Evolutionary conservation across 2,113 vertebrate species (phyloP).

Genomic region (Ivindomyrus marchei): DNA sequence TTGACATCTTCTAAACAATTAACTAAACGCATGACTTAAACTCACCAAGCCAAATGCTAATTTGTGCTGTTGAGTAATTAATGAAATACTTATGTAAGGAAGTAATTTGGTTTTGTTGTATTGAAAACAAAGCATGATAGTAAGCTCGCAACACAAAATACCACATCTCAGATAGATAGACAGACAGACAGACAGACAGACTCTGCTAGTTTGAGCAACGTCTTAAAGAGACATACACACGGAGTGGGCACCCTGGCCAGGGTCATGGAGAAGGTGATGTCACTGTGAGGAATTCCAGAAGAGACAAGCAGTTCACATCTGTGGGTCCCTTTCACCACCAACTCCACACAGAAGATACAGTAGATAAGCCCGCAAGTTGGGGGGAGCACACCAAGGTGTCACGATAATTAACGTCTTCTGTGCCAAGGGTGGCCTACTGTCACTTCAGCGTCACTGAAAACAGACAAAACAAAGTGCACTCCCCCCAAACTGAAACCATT

Average conservation of each 20-base stretch:
- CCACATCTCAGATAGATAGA: not conserved
- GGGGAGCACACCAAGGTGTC: not conserved
- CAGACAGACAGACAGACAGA: not conserved
- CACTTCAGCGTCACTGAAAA: not conserved
- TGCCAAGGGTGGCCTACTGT: not conserved
- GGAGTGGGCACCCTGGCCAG: not conserved
- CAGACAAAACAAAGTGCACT: not conserved
- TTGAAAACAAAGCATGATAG: not conserved
- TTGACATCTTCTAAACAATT: not conserved
- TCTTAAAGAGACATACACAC: conserved; percentile 2
- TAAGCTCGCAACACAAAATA: not conserved
- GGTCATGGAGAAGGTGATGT: not conserved
- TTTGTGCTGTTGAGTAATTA: not conserved
- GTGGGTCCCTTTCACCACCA: conserved; percentile 35
- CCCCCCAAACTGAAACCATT: not conserved
- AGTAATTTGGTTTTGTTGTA: not conserved
- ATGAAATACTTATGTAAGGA: not conserved
- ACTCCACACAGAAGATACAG: not conserved
- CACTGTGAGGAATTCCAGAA: not conserved
- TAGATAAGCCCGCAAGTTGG: not conserved
- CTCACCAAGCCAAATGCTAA: not conserved
- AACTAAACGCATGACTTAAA: not conserved
- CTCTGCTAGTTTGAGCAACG: not conserved
- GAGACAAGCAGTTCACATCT: conserved; percentile 10
- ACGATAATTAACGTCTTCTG: not conserved